Conservation (phyloP, 2,113 vertebrate species). For the Hyla sarda region DNA sequence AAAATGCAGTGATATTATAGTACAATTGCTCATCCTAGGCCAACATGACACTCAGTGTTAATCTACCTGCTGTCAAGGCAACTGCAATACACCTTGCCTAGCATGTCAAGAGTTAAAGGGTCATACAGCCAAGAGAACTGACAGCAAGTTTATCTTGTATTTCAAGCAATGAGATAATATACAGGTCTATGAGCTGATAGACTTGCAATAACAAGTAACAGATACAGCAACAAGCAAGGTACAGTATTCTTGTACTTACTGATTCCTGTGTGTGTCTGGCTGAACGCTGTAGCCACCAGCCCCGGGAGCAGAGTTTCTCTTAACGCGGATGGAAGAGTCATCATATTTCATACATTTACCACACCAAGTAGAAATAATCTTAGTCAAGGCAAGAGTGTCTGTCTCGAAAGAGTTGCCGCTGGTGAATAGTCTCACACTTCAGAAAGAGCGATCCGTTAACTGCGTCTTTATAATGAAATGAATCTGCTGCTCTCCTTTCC, state of each 20-base stretch:
- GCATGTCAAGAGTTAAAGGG: conserved; percentile 10
- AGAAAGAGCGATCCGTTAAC: conserved; percentile 12
- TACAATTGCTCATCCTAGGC: neutral
- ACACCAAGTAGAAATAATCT: conserved; percentile 41
- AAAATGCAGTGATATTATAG: neutral
- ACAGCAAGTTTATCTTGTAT: conserved; percentile 1
- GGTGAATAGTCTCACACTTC: conserved; percentile 17
- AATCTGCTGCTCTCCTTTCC: conserved; percentile 44
- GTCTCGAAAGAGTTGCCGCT: conserved; percentile 36
- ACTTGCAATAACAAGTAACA: neutral
- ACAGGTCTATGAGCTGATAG: neutral
- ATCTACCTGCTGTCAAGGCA: conserved; percentile 7
- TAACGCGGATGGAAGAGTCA: conserved; percentile 55
- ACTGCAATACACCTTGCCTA: conserved; percentile 7
- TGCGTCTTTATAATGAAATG: conserved; percentile 30
- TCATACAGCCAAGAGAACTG: neutral
- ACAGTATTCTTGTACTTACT: conserved; percentile 45
- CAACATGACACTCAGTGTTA: neutral
- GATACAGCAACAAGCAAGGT: neutral
- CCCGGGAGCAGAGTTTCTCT: conserved; percentile 59
- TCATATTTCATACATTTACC: conserved; percentile 48
- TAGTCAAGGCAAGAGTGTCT: neutral
- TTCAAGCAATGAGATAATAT: neutral
- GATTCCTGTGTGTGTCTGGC: conserved; percentile 39
- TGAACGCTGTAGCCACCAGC: conserved; percentile 53